Base-by-base conservation (phyloP, 2,113 vertebrate species). In the Lampris incognitus region DNA sequence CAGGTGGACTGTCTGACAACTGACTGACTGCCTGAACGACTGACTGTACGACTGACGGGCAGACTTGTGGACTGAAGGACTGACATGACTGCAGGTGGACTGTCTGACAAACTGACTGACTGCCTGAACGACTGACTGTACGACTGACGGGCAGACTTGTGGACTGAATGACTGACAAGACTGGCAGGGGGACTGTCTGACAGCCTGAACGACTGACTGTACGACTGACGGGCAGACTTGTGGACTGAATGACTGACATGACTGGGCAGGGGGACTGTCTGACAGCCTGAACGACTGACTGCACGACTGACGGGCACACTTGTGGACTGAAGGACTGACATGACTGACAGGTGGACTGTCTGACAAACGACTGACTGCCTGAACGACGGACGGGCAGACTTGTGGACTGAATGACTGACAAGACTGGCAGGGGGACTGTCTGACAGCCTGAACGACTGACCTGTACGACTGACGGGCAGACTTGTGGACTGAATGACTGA, bases 11-110 rank as follows among this genome's bases (percentile, higher is more conserved):
- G 24, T 24, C 24, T 84, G 82, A 55, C 57, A 76, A n/a, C n/a
- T n/a, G n/a, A n/a, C n/a, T n/a, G n/a, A n/a, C n/a, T n/a, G 74
- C 83, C 74, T 66, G 73, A 62, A 57, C 63, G 76, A 49, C 37
- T 39, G 57, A 9, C 57, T 10, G 57, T 6, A 51, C 79, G 37
- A 73, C 72, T 79, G 64, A 69, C 62, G 0, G 24, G 24, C 0
- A 24, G 36, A 7, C 9, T 66, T 24, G 24, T 24, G 24, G 24
- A 24, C 24, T 24, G 24, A 24, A 24, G 0, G 24, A 24, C 24
- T 84, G 82, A 55, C 57, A 24, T 78, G 74, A 83, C 74, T 66
- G 62, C 61, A 62, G 76, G 49, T 10, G 9, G 57, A 9, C 57
- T 10, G 57, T 6, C 56, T 81, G 37, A 73, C 72, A 78, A 61